These are phyloP conservation scores for Podocnemis expansa DNA, from an alignment of 2,113 vertebrate species.

Conservation along the genomic window DNA sequence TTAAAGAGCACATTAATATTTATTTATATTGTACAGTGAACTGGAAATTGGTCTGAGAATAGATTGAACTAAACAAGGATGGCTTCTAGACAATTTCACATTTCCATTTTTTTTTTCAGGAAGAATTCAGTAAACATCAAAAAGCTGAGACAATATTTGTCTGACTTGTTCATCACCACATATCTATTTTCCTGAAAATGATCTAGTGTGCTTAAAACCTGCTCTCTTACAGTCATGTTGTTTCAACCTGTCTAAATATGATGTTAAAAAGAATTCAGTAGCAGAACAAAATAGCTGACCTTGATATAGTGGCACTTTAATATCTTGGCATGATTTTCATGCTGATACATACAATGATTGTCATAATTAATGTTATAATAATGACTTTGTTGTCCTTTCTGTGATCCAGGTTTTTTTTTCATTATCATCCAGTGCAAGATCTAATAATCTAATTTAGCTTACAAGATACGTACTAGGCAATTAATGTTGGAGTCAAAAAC, in stretches of 20 bases:
- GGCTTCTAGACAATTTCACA: neutral
- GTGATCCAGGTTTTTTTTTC: constrained; percentile 32
- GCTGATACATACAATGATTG: neutral
- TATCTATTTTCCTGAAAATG: neutral
- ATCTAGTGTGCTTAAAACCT: neutral
- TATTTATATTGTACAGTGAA: constrained; percentile 15
- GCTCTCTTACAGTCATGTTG: neutral
- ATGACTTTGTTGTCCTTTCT: constrained; percentile 59
- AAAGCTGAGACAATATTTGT: neutral
- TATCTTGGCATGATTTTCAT: constrained; percentile 15
- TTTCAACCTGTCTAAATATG: neutral
- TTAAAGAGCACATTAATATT: constrained; percentile 15
- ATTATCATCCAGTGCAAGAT: constrained; percentile 21
- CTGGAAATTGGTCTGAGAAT: constrained; percentile 19
- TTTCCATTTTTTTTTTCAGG: neutral
- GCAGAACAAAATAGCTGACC: constrained; percentile 19
- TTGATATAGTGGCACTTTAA: neutral
- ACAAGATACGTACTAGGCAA: constrained; percentile 23
- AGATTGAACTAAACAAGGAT: neutral
- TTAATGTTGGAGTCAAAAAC: constrained; percentile 16
- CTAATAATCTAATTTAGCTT: constrained; percentile 39
- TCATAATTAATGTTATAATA: constrained; percentile 54
- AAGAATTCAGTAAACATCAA: neutral
- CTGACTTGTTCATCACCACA: neutral
- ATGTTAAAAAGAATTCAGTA: neutral